A percentile compares a stretch with the other conserved stretches of the same genome.
These are phyloP conservation scores for Ctenoplectra terminalis DNA, from an alignment of 1,140 invertebrate species.

Conservation along the genomic window DNA sequence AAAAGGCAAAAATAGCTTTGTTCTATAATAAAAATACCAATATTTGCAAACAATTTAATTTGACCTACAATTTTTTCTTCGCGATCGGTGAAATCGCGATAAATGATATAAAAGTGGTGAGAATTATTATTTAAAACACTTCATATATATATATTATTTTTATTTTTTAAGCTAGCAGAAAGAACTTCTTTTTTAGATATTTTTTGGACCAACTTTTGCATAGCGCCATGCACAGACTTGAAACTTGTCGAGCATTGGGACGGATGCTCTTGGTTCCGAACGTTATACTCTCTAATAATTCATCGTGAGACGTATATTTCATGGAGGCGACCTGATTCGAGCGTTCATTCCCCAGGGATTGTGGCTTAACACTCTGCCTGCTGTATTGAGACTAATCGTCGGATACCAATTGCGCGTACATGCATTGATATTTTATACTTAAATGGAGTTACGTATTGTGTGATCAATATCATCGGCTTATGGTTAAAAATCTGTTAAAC, in stretches of 20 bases:
- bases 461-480: no score
- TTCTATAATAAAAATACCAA: no score
- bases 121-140: no score
- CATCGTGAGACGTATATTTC: conserved; percentile 48
- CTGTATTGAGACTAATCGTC: conserved; percentile 47
- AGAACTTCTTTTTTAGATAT: no score
- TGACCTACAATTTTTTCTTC: no score
- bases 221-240: neutral
- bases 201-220: neutral
- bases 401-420: neutral
- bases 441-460: neutral
- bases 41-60: no score
- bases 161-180: no score
- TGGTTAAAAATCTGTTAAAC: no score
- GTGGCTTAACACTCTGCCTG: conserved; percentile 14
- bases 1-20: no score
- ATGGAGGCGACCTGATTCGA: conserved; percentile 21
- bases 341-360: conserved; percentile 41
- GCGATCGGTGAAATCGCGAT: no score
- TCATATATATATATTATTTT: no score
- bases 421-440: neutral
- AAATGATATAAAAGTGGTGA: no score
- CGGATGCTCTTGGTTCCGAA: conserved; percentile 20
- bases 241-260: conserved; percentile 44
- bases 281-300: conserved; percentile 50